phyloP scores from a whole-genome alignment of 2,113 vertebrate genomes.

The Odontophorus gujanensis region DNA sequence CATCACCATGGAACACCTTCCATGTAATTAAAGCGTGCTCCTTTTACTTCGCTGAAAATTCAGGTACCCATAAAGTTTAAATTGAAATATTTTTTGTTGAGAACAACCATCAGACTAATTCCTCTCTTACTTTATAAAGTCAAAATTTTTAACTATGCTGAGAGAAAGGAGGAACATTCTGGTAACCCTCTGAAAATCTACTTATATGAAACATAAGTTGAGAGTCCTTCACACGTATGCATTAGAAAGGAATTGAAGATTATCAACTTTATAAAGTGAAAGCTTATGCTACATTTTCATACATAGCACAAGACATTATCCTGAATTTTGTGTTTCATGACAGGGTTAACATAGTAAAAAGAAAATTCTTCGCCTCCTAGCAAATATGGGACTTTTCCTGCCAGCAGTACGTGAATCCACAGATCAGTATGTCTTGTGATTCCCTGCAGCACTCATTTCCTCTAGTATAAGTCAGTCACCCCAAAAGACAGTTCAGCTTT shows the following conservation, averaged over 20 bases:
- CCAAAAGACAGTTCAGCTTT: not conserved
- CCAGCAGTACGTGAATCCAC: not conserved
- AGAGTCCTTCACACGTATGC: not conserved
- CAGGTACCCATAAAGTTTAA: not conserved
- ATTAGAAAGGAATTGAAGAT: not conserved
- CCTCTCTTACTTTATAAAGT: not conserved
- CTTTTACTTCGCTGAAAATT: not conserved
- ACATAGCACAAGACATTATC: not conserved
- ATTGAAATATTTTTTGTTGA: not conserved
- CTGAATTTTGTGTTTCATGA: not conserved
- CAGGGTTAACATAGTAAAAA: not conserved
- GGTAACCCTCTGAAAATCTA: not conserved
- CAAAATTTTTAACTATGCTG: not conserved
- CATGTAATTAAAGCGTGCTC: fast-evolving
- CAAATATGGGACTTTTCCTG: fast-evolving
- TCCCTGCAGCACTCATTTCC: fast-evolving
- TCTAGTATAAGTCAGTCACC: not conserved
- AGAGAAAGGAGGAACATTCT: not conserved
- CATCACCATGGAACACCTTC: not conserved
- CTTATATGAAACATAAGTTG: not conserved
- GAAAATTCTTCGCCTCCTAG: not conserved
- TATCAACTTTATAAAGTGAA: not conserved
- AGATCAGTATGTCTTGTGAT: not conserved
- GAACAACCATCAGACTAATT: not conserved
- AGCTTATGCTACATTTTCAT: not conserved